Base-by-base conservation (phyloP, 2,797 vertebrate species). In the Pangasius larnaudii region DNA sequence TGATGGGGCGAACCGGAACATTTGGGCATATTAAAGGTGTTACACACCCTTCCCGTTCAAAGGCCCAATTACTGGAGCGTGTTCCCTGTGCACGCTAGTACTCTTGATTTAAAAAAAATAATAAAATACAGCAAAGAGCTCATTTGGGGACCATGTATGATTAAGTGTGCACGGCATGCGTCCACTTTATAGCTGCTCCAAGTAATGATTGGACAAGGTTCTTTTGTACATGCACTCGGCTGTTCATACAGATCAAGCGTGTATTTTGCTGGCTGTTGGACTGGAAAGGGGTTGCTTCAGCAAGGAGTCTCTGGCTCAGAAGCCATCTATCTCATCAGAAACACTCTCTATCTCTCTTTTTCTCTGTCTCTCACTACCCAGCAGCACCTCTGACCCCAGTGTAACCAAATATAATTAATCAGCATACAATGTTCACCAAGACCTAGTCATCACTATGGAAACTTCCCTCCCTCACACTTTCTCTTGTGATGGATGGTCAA, bases 401-500 rank as follows among this genome's bases (percentile, higher is more conserved):
- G 36, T 80, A 82, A 46, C 24, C 65, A 87, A 87, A 71, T 72
- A 59, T 72, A 87, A 82, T 59, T 81, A 13, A 80, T 42, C 65
- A 72, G 36, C 49, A 30, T 78, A 71, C 46, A 39, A 92, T 93
- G 90, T 86, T 91, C 90, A 88, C 91, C 91, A 89, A 92, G 90
- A 51, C 39, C 77, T 77, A 72, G 16, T 85, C 92, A 92, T 95
- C 22, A 0, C 94, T 92, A 94, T 90, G 91, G 92, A 91, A 94
- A 95, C 93, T 22, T 63, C 3, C 30, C 42, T 24, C 51, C 3
- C 18, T 42, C 39, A 56, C 42, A 77, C 61, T 49, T 30, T 18
- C 67, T 69, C 85, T 89, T 92, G 88, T 91, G 87, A 89, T 87
- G 83, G 88, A 36, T 84, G n/a, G 86, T 84, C 33, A 65, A 91